Evolutionary conservation across 1,140 invertebrate genomes (phyloP).

Genomic region (Amphibalanus amphitrite): DNA sequence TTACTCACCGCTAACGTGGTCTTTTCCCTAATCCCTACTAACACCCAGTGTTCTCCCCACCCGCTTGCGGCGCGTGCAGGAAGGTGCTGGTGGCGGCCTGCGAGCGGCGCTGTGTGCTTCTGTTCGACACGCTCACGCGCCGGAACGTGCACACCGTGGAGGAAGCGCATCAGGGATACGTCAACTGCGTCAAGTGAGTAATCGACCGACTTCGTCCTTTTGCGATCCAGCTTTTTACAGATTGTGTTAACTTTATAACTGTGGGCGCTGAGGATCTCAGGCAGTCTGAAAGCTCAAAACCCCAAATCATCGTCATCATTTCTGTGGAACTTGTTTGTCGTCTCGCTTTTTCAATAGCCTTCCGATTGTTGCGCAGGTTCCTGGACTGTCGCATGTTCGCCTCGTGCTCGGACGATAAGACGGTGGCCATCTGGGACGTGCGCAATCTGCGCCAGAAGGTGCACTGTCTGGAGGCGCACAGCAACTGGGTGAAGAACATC

Average conservation of each 20-base stretch:
- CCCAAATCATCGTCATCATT: neutral
- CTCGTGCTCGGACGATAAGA: conserved; percentile 82
- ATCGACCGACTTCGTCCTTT: no score
- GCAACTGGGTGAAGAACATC: conserved; percentile 93
- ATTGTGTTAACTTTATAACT: neutral
- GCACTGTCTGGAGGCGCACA: conserved; percentile 61
- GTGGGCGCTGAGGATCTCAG: neutral
- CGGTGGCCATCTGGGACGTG: conserved; percentile 79
- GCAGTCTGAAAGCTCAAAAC: neutral
- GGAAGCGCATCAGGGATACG: conserved; percentile 72
- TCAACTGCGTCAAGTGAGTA: conserved; percentile 74
- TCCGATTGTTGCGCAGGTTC: conserved; percentile 40
- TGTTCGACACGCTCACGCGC: conserved; percentile 71
- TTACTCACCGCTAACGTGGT: neutral
- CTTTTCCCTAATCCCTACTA: no score
- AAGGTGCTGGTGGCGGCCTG: conserved; percentile 70
- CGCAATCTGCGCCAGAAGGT: conserved; percentile 60
- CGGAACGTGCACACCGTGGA: conserved; percentile 51
- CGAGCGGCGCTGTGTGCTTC: conserved; percentile 68
- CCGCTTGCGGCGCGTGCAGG: conserved; percentile 42
- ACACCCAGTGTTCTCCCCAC: no score
- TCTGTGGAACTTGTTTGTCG: neutral
- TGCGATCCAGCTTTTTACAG: neutral
- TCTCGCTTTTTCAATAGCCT: neutral
- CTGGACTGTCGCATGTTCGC: conserved; percentile 73